Evolutionary conservation across 2,797 vertebrate species (phyloP), one percentile per base, ranked within the genome.

Genomic region (Oreonectes daqikongensis): DNA sequence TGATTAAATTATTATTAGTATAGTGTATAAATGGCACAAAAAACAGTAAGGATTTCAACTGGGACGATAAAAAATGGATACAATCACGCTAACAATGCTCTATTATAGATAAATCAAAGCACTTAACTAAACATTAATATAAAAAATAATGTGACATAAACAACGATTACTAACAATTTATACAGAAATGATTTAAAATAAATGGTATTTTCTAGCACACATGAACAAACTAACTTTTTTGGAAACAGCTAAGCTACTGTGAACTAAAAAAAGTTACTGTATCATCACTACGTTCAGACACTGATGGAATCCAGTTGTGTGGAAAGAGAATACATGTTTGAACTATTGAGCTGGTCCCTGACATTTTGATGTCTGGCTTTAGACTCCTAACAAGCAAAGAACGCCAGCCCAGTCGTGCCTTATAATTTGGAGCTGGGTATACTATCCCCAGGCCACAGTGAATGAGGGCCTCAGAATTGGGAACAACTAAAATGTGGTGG

Each of bases 281-380:
- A 59, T 8, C 26, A 14, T 72, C n/a, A 5, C 70, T 35, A 38
- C 30, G 32, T 40, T 68, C 55, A 1, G 53, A 18, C 52, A 75
- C 75, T 38, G 40, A 17, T 63, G 66, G 64, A 61, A 60, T 50
- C 68, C 63, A 50, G 24, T n/a, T 61, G 35, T 35, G 52, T 53
- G 32, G 15, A 72, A 66, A 74, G 48, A 76, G 50, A 81, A 71
- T 64, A 52, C 69, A 75, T 66, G 71, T 60, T 84, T 74, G 78
- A 85, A 84, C 81, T 77, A 80, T 60, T 66, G 79, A 78, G 74
- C 65, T 77, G 77, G 71, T 72, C 75, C 40, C 63, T 63, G 72
- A 81, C 77, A 82, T 81, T 79, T 77, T 82, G 82, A 84, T 80
- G 81, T 84, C 72, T 77, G 64, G 67, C 70, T 69, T 81, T 38